Evolutionary conservation across 2,888 invertebrate species (phyloP), one percentile per base, ranked within the genome.

Genomic region (Phrixothrix hirtus): DNA sequence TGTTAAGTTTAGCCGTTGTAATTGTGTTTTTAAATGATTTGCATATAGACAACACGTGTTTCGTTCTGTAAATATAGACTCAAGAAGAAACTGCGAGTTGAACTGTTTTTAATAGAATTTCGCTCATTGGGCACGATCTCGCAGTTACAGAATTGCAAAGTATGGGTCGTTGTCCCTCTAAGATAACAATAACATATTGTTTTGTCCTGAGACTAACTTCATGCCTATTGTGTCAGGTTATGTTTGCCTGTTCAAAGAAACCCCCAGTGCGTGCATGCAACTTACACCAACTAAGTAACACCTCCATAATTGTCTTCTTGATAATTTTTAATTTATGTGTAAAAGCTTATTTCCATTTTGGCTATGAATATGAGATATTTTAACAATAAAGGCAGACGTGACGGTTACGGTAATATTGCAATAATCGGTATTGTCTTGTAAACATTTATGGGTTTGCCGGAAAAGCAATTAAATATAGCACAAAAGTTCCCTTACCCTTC

Each of bases 171-270:
- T 51, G 61, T 60, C 57, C 61, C 53, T 57, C 12, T 45, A 47
- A 49, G 60, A 60, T 58, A 58, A 61, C 58, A 61, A 61, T 59
- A 60, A 59, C 48, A 57, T 49, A 59, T 59, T 61, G 61, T 61
- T 61, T 61, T 54, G 59, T 59, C 58, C 59, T 54, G 38, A 25
- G 55, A 55, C 49, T 50, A 47, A 34, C 34, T 32, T 38, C 47
- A 14, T 36, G 25, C 13, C 30, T 41, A 41, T 46, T 39, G 52
- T 53, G 45, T 38, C 41, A 37, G 35, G 35, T 48, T 49, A 36
- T 43, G 32, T 39, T 31, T 39, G 32, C 37, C 34, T 36, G 48
- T 49, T 49, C 49, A 27, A 14, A 43, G 43, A 43, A 43, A 30
- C 36, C 32, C 43, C 27, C 36, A 15, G 10, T 13, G 34, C 16